These are phyloP conservation scores for Nannoperca australis DNA, from an alignment of 2,797 vertebrate species.

Conservation along the genomic window DNA sequence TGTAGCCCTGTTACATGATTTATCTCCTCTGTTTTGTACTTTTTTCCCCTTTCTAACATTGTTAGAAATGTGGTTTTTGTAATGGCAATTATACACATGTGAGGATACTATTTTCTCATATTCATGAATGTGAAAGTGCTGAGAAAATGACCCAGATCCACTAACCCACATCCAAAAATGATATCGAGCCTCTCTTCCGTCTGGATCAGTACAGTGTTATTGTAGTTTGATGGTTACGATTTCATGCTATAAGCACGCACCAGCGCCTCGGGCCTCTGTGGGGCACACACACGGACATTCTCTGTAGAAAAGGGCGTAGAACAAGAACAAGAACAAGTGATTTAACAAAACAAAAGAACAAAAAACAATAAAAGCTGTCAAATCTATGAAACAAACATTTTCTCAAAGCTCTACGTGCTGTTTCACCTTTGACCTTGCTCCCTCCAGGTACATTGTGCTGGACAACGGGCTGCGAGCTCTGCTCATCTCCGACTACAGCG, in stretches of 20 bases:
- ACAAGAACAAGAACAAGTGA: constrained; percentile 41
- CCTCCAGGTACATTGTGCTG: constrained; percentile 89
- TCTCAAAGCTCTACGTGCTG: not conserved
- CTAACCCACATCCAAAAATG: constrained; percentile 63
- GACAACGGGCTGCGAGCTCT: constrained; percentile 92
- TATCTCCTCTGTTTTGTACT: constrained; percentile 11
- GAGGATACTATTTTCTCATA: constrained; percentile 18
- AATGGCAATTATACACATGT: constrained; percentile 12
- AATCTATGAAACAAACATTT: constrained; percentile 7
- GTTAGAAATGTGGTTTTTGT: constrained; percentile 28
- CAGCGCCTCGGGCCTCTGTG: constrained; percentile 55
- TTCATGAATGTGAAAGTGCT: constrained; percentile 37
- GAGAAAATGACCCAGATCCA: constrained; percentile 64
- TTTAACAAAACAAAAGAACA: constrained; percentile 27
- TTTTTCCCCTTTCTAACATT: constrained; percentile 1
- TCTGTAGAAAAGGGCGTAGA: constrained; percentile 42
- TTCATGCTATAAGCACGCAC: constrained; percentile 70
- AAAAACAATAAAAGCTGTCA: constrained; percentile 13
- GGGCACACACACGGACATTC: constrained; percentile 42
- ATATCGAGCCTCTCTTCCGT: constrained; percentile 43
- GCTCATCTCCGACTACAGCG: constrained; percentile 94
- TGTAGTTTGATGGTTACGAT: constrained; percentile 61
- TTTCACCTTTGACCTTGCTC: constrained; percentile 35
- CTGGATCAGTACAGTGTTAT: constrained; percentile 56
- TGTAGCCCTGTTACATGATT: constrained; percentile 7